Evolutionary conservation across 2,888 invertebrate species (phyloP).

Genomic region (Frankliniella intonsa): DNA sequence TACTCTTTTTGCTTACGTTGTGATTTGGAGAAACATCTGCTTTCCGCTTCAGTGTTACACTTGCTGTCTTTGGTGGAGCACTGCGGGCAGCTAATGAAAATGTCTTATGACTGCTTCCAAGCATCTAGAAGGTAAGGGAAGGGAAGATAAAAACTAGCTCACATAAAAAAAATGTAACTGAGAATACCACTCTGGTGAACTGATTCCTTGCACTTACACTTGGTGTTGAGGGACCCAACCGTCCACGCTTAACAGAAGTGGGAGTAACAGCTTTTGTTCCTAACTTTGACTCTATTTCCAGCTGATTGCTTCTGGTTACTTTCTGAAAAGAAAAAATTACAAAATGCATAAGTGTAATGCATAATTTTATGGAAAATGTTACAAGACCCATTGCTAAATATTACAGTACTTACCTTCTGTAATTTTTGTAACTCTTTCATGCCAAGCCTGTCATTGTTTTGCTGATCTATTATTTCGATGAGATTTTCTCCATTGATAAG

Average conservation of each 20-base stretch:
- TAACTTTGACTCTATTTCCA: background rate
- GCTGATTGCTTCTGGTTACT: background rate
- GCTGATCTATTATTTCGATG: background rate
- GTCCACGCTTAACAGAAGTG: background rate
- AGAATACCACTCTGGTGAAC: too few species aligned
- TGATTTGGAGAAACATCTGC: background rate
- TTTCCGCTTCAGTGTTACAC: background rate
- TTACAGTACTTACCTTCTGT: background rate
- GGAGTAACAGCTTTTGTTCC: background rate
- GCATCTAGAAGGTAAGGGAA: background rate
- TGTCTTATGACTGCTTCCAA: conserved; percentile 5
- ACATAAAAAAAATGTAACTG: too few species aligned
- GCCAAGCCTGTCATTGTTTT: background rate
- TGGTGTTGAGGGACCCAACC: background rate
- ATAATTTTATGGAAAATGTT: background rate
- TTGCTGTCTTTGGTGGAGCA: background rate
- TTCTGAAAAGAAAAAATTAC: background rate
- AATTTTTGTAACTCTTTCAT: background rate
- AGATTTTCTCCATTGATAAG: background rate
- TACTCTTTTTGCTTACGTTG: conserved; percentile 14
- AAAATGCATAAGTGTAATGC: background rate
- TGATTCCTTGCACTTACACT: background rate
- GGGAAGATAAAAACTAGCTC: background rate
- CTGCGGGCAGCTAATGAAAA: background rate
- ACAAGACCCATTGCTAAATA: background rate